Evolutionary conservation across 2,888 invertebrate species (phyloP).

Genomic region (Pristionchus exspectatus): DNA sequence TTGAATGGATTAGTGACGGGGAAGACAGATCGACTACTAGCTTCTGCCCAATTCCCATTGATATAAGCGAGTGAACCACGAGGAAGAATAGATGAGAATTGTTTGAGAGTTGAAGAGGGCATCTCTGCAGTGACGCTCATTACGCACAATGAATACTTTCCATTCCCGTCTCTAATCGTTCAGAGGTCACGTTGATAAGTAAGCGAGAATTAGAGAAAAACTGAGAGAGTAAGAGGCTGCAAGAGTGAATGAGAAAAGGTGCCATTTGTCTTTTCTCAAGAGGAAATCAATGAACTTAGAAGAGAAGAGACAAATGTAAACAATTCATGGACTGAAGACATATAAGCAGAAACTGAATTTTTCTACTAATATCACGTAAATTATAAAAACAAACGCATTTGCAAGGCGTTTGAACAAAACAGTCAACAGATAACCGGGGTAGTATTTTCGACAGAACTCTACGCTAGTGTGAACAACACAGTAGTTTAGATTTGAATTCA

Average conservation of each 20-base stretch:
- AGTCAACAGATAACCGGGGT: not conserved
- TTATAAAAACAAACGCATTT: not conserved
- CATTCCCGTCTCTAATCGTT: slow-evolving; percentile 36
- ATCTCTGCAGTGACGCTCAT: slow-evolving; percentile 35
- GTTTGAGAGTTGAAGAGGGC: slow-evolving; percentile 40
- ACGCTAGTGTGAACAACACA: not conserved
- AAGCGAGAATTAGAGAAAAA: not conserved
- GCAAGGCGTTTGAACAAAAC: not conserved
- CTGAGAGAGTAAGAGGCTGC: not conserved
- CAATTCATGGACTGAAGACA: not conserved
- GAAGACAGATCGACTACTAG: slow-evolving; percentile 67
- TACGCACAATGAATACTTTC: slow-evolving; percentile 8
- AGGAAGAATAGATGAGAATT: slow-evolving; percentile 64
- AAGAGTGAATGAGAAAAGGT: slow-evolving; percentile 25
- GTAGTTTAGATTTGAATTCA: not conserved
- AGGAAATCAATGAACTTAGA: slow-evolving; percentile 28
- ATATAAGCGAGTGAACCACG: slow-evolving; percentile 74
- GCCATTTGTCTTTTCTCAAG: slow-evolving; percentile 45
- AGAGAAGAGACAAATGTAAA: not conserved
- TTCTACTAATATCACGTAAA: not conserved
- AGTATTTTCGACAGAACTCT: not conserved
- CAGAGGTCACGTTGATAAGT: slow-evolving; percentile 30
- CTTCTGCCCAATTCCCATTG: slow-evolving; percentile 67
- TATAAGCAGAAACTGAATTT: not conserved
- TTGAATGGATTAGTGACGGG: slow-evolving; percentile 74